Conservation (phyloP, 2,888 invertebrate species). For the Lasioglossum oenotherae region DNA sequence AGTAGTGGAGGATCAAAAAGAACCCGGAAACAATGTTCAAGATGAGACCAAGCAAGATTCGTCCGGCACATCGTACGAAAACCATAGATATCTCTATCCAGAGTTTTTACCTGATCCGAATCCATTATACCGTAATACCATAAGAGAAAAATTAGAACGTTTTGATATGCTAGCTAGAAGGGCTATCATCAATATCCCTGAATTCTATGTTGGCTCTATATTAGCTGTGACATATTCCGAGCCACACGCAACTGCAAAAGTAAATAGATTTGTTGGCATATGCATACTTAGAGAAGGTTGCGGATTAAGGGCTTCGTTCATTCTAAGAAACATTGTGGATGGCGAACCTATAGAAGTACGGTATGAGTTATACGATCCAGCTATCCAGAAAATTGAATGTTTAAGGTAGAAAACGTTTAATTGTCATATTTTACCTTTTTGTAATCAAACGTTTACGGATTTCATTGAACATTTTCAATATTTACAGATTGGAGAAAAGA, state of each 20-base stretch:
- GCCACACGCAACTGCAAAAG: conserved; percentile 92
- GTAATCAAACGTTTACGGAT: background rate
- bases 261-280: conserved; percentile 95
- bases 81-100: conserved; percentile 87
- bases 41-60: background rate
- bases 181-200: conserved; percentile 94
- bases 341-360: conserved; percentile 90
- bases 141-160: conserved; percentile 95
- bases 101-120: conserved; percentile 97
- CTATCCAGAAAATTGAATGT: conserved; percentile 95
- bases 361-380: conserved; percentile 97
- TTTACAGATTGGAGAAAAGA: conserved; percentile 92
- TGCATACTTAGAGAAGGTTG: conserved; percentile 94
- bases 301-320: conserved; percentile 94
- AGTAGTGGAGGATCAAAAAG: background rate
- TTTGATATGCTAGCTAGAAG: conserved; percentile 96
- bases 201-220: conserved; percentile 98
- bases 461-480: background rate
- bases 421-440: background rate
- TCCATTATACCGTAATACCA: conserved; percentile 90
- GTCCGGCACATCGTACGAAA: background rate
- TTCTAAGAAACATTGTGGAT: conserved; percentile 96
- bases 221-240: conserved; percentile 95
- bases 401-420: conserved; percentile 85
- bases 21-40: background rate